Base-by-base conservation (phyloP, 1,140 invertebrate genomes). In the Saccostrea cuccullata region DNA sequence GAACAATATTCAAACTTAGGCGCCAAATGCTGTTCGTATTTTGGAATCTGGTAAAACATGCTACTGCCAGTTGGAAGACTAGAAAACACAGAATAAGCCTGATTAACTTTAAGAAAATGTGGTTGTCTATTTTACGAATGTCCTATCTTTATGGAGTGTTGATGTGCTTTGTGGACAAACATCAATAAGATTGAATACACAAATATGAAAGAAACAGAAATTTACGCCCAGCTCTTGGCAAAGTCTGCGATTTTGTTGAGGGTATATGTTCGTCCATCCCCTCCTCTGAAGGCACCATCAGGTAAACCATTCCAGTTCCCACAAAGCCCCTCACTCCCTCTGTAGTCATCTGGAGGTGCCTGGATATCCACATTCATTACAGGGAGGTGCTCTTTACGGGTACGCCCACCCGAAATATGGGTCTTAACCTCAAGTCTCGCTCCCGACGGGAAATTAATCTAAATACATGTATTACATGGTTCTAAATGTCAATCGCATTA, bases 391-490 rank as follows among this genome's bases (percentile, higher is more conserved):
- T 67, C 55, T 26, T 55, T 55, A 36, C n/a, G 23, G 5, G 8
- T 6, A 3, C 55, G 47, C 26, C 55, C 20, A 77, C 5, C 3
- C 17, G 23, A 15, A 60, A 87, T 77, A 60, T 30, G 55, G 15
- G 84, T 85, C 26, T 86, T 84, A 8, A 91, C 87, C 70, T 84
- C 86, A 0, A 92, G 64, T 88, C 90, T 90, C 15, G 88, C 70
- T 13, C 91, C 91, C 60, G 91, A 91, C n/a, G 90, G 87, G 70
- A 92, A 90, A 67, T 89, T 88, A 13, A 92, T 83, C 91, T 92
- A 55, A 2, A 84, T 2, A 55, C 17, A 36, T 36, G 30, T 36
- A 36, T 36, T 36, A 36, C 30, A 84, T 26, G n/a, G 15, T 36
- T 77, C 26, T 17, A 1, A 12, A 13, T 5, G n/a, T n/a, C n/a